phyloP scores from a whole-genome alignment of 35 echinoderm and acorn worm species.

The Holothuria glaberrima region DNA sequence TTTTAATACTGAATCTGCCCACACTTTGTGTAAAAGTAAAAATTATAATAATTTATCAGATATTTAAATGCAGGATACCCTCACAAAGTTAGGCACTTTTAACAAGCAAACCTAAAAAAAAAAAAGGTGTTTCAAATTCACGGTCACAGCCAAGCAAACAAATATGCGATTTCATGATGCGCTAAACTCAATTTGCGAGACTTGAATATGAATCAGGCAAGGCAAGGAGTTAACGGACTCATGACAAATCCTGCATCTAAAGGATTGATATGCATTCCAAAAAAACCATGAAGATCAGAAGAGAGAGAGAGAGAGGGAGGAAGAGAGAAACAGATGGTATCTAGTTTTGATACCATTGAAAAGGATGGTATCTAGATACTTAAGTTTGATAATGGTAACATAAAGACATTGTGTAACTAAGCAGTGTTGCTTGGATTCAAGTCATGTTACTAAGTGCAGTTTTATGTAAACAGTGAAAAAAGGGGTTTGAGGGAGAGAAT shows the following conservation, averaged over 20 bases:
- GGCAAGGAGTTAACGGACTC: not conserved
- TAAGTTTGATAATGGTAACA: no score
- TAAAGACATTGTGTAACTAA: no score
- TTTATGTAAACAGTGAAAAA: no score
- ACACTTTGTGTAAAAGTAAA: no score
- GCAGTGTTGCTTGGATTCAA: no score
- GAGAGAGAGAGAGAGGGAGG: not conserved
- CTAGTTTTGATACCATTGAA: no score
- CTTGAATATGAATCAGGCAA: constrained; percentile 33
- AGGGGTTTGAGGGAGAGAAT: no score
- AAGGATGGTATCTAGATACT: no score
- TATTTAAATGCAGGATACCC: not conserved
- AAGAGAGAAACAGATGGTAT: constrained; percentile 1
- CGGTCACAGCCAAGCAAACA: constrained; percentile 46
- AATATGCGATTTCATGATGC: constrained; percentile 46
- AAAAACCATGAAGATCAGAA: not conserved
- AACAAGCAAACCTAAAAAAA: constrained; percentile 29
- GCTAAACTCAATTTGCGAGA: constrained; percentile 17
- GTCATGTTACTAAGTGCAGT: no score
- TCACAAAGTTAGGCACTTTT: constrained; percentile 51
- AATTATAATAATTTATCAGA: no score
- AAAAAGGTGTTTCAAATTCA: not conserved
- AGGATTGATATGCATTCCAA: constrained; percentile 29
- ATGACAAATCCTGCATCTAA: not conserved
- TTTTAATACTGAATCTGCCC: no score